Evolutionary conservation across 23 tunicate species (phyloP).

Genomic region (Ascidia mentula): DNA sequence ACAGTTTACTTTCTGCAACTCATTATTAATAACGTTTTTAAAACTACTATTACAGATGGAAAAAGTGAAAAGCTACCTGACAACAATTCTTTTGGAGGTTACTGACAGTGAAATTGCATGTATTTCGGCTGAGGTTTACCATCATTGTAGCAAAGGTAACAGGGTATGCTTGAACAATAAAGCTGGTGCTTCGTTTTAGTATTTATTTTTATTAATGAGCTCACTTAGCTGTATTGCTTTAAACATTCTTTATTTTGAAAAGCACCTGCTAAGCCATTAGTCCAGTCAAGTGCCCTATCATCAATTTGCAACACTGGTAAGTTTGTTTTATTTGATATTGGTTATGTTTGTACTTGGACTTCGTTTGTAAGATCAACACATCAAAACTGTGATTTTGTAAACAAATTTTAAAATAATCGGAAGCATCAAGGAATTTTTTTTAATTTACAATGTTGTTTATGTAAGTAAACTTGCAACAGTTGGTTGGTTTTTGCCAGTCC

Average conservation of each 20-base stretch:
- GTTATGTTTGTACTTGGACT: not conserved
- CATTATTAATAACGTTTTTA: too few relatives aligned
- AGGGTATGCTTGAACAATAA: not conserved
- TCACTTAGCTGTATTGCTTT: not conserved
- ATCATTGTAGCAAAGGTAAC: slow-evolving; percentile 36
- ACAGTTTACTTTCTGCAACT: too few relatives aligned
- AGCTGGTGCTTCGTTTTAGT: too few relatives aligned
- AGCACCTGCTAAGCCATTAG: slow-evolving; percentile 62
- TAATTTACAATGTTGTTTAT: too few relatives aligned
- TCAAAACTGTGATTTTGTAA: too few relatives aligned
- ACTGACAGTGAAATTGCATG: slow-evolving; percentile 36
- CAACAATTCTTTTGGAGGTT: slow-evolving; percentile 60
- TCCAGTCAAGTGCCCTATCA: slow-evolving; percentile 46
- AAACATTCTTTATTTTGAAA: slow-evolving; percentile 33
- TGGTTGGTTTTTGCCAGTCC: too few relatives aligned
- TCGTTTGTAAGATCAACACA: too few relatives aligned
- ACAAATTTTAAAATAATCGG: too few relatives aligned
- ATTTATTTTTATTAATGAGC: not conserved
- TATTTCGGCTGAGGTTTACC: slow-evolving; percentile 24
- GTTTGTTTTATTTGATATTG: not conserved
- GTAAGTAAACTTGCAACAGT: too few relatives aligned
- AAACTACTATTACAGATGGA: slow-evolving; percentile 11
- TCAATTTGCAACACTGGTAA: slow-evolving; percentile 40
- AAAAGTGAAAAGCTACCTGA: slow-evolving; percentile 52
- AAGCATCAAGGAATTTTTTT: too few relatives aligned